These are phyloP conservation scores for Momotus momota DNA, from an alignment of 2,797 vertebrate species.

Conservation along the genomic window DNA sequence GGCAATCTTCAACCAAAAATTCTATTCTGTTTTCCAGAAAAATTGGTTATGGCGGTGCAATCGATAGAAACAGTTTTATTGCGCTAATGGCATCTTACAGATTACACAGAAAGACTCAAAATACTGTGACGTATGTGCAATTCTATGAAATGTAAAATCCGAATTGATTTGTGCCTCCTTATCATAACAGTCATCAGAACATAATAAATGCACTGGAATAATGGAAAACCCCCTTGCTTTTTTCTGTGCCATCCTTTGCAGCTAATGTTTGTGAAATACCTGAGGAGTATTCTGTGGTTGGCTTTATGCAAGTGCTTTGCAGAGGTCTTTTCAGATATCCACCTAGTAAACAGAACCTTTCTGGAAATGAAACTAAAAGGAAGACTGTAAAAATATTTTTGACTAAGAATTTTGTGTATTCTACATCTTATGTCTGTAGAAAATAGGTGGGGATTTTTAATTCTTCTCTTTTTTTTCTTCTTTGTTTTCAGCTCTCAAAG, in stretches of 20 bases:
- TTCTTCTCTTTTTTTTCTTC: background rate
- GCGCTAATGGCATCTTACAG: background rate
- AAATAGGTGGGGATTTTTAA: fast-evolving
- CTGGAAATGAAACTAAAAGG: background rate
- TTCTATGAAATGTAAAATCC: slow-evolving; percentile 59
- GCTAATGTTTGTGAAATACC: slow-evolving; percentile 37
- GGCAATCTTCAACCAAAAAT: background rate
- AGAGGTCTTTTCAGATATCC: background rate
- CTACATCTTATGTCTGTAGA: background rate
- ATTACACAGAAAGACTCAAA: background rate
- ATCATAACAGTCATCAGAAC: slow-evolving; percentile 31
- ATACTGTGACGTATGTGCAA: background rate
- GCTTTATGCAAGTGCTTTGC: slow-evolving; percentile 7
- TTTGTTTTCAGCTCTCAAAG: background rate
- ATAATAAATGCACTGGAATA: slow-evolving; percentile 20
- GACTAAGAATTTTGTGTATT: background rate
- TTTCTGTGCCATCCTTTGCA: slow-evolving; percentile 7
- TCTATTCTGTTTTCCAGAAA: background rate
- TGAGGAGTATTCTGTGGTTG: background rate
- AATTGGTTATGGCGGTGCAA: background rate
- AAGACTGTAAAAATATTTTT: background rate
- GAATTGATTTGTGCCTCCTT: slow-evolving; percentile 48
- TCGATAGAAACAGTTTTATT: background rate
- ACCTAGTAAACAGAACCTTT: background rate
- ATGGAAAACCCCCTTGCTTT: slow-evolving; percentile 46